phyloP scores from a whole-genome alignment of 2,797 vertebrate species.

The Graptemys geographica region DNA sequence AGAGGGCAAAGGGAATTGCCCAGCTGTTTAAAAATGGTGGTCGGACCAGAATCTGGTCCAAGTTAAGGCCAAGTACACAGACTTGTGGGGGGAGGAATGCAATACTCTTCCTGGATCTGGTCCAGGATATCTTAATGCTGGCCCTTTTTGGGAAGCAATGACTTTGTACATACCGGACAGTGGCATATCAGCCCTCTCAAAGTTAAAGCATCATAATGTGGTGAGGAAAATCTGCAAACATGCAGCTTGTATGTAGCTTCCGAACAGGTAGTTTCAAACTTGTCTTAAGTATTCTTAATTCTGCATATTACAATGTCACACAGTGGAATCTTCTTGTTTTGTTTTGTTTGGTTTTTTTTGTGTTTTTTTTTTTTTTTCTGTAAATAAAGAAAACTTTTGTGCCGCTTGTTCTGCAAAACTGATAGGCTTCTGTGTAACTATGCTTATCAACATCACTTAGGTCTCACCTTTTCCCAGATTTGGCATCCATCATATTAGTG shows the following conservation, averaged over 20 bases:
- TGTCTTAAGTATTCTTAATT: not conserved
- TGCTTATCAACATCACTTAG: not conserved
- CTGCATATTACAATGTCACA: not conserved
- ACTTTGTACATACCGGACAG: not conserved
- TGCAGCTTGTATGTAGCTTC: not conserved
- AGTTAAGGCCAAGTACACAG: not conserved
- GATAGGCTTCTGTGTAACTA: not conserved
- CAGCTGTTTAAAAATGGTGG: not conserved
- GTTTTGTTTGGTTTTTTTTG: not conserved
- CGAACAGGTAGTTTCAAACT: not conserved
- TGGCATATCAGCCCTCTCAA: not conserved
- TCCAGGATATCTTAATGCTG: not conserved
- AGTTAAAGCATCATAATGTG: not conserved
- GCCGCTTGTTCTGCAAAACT: not conserved
- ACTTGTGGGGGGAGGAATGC: not conserved
- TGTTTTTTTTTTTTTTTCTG: not conserved
- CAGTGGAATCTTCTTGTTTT: not conserved
- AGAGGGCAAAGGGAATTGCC: not conserved
- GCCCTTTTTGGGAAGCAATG: not conserved
- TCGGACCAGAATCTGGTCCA: not conserved
- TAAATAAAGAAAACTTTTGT: not conserved
- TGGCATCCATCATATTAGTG: not conserved
- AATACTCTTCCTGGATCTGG: not conserved
- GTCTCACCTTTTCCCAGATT: not conserved
- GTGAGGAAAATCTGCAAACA: not conserved